Percentiles rank a stretch among this genome's conserved stretches.
Evolutionary conservation across 2,113 vertebrate genomes (phyloP).

Genomic region (Tyto alba): DNA sequence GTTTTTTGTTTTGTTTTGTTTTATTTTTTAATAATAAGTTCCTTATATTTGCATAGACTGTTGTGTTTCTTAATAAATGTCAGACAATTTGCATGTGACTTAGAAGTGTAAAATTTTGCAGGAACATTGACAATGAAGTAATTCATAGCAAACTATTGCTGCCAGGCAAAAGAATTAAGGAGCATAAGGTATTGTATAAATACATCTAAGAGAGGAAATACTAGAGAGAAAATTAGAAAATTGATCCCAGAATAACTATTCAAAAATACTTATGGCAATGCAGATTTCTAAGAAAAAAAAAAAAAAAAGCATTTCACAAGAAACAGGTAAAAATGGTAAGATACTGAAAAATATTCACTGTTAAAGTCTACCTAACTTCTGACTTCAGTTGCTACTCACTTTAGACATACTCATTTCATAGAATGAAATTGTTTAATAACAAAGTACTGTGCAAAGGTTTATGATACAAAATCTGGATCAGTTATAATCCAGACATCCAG

Average conservation of each 20-base stretch:
- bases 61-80: not conserved
- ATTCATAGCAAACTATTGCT: slow-evolving; percentile 12
- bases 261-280: not conserved
- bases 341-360: not conserved
- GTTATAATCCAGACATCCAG: not conserved
- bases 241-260: not conserved
- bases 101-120: slow-evolving; percentile 39
- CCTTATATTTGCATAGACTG: not conserved
- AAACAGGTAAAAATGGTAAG: not conserved
- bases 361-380: not conserved
- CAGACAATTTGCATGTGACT: not conserved
- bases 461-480: not conserved
- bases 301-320: not conserved
- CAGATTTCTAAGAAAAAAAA: not conserved
- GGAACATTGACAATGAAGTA: slow-evolving; percentile 17
- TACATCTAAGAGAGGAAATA: not conserved
- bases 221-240: slow-evolving; percentile 13
- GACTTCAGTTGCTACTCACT: not conserved
- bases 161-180: slow-evolving; percentile 23
- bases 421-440: not conserved
- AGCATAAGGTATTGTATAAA: slow-evolving; percentile 52
- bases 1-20: not conserved
- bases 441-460: not conserved
- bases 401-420: not conserved
- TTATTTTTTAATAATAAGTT: not conserved